Conservation (phyloP, 2,113 vertebrate genomes). For the Lepisosteus oculatus region DNA sequence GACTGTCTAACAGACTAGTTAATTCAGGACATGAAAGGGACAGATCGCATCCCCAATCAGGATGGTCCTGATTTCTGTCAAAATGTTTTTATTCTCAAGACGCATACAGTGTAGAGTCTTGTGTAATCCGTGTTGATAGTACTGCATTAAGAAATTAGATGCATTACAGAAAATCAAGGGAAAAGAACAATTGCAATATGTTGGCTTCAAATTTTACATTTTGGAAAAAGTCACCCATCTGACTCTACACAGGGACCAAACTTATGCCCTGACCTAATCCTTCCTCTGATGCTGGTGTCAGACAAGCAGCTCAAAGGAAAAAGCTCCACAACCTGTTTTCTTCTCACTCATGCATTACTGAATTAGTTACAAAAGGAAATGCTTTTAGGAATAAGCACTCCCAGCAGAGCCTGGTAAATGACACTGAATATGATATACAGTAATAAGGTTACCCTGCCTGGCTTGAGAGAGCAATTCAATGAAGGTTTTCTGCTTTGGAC, state of each 20-base stretch:
- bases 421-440: conserved; percentile 2
- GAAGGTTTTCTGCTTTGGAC: neutral
- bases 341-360: neutral
- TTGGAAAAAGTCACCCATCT: conserved; percentile 10
- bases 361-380: conserved; percentile 6
- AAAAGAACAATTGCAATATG: neutral
- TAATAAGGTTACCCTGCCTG: conserved; percentile 1
- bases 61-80: too few species aligned
- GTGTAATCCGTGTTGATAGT: too few species aligned
- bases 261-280: conserved; percentile 6
- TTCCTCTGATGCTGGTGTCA: neutral
- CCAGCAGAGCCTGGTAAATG: conserved; percentile 9
- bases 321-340: neutral
- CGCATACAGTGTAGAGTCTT: too few species aligned
- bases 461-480: neutral
- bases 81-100: too few species aligned
- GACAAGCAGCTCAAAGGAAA: neutral
- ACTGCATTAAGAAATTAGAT: neutral
- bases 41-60: too few species aligned
- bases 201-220: neutral
- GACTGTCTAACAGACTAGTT: too few species aligned
- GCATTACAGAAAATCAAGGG: neutral
- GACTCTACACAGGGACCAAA: neutral
- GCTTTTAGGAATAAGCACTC: conserved; percentile 12
- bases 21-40: too few species aligned